Base-by-base conservation (phyloP, 2,888 invertebrate genomes). In the Hemaris fuciformis region DNA sequence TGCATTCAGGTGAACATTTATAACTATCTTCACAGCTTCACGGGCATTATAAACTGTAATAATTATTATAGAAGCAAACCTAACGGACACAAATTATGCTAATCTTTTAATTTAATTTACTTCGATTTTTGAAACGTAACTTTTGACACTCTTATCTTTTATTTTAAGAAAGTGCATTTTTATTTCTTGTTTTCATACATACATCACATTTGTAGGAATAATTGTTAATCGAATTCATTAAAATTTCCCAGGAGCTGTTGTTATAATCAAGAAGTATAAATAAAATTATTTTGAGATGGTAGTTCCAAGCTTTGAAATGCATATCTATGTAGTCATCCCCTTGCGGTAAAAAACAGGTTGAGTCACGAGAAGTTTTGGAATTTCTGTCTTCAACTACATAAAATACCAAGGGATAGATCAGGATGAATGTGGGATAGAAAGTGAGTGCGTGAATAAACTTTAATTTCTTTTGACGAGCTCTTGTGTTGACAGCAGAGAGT, bases 311-410 rank as follows among this genome's bases (percentile, higher is more conserved):
- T 38, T 38, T 38, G n/a, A 38, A 38, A 38, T 38, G n/a, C 38
- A n/a, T n/a, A n/a, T 38, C n/a, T 38, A 13, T 38, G 18, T 31
- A 27, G 18, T 48, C 48, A 48, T 48, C 27, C 18, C 18, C 18
- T 31, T 53, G 31, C 15, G 8, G 53, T 31, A 31, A 59, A 46
- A 15, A 31, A 13, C 13, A 46, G 15, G 10, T 77, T 84, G 84
- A 84, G 75, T 88, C 86, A 88, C 70, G 64, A 73, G 70, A 72
- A 67, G 62, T 71, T 71, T 72, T 71, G 74, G 77, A 80, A 85
- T 84, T 77, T 78, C 71, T 76, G 73, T 77, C 67, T 70, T 68
- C 69, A 72, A 71, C 72, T 65, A 74, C 73, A 74, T 73, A 63
- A 75, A 79, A 81, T 83, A 76, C 79, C 75, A 75, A 78, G 70